phyloP scores from a whole-genome alignment of 2,113 vertebrate species.

The Puntigrus tetrazona region DNA sequence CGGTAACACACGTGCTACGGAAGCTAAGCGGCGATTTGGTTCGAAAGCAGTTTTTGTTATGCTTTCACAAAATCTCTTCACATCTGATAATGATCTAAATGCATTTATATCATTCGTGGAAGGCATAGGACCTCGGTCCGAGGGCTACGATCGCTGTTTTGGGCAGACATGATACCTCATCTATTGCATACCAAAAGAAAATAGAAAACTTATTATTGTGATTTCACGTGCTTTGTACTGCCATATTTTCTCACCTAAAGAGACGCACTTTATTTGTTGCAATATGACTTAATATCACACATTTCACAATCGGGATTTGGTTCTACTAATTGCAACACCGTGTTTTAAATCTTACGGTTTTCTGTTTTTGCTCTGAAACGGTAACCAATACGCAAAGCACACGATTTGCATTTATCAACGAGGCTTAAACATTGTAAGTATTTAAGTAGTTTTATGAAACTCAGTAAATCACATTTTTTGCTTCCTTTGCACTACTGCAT shows the following conservation, averaged over 20 bases:
- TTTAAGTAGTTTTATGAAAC: neutral
- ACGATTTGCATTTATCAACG: too few species aligned
- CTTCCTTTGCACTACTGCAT: neutral
- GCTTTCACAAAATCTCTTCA: neutral
- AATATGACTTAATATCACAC: too few species aligned
- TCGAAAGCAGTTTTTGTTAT: neutral
- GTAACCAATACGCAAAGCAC: neutral
- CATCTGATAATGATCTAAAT: neutral
- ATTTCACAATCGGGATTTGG: too few species aligned
- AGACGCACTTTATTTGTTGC: too few species aligned
- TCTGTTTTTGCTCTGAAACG: neutral
- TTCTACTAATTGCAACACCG: neutral
- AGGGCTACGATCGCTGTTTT: too few species aligned
- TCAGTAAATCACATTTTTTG: neutral
- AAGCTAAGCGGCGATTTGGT: neutral
- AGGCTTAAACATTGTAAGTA: neutral
- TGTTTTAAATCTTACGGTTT: neutral
- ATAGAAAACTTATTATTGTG: too few species aligned
- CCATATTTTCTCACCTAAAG: too few species aligned
- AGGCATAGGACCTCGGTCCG: neutral
- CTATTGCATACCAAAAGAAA: too few species aligned
- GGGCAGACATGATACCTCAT: too few species aligned
- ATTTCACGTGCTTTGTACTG: too few species aligned
- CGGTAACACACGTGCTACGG: neutral
- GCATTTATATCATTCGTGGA: neutral